A percentile compares a stretch with the other conserved stretches of the same genome.
Conservation (phyloP, 1,140 invertebrate species). For the Drosophila tani region DNA sequence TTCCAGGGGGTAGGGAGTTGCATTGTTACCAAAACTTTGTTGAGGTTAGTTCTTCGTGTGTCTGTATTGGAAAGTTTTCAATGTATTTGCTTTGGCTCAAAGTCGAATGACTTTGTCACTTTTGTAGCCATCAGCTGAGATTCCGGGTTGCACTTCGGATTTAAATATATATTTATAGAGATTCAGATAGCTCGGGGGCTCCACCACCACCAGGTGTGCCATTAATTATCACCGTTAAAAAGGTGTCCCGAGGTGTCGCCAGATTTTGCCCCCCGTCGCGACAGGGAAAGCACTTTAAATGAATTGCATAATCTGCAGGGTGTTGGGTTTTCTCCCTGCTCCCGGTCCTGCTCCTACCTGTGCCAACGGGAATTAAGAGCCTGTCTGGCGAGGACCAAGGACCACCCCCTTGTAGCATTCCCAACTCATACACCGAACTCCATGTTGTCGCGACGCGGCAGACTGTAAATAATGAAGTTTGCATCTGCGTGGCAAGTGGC, state of each 20-base stretch:
- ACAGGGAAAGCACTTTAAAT: slow-evolving; percentile 60
- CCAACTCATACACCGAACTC: slow-evolving; percentile 30
- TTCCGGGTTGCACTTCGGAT: slow-evolving; percentile 37
- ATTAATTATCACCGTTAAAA: slow-evolving; percentile 59
- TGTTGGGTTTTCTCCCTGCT: background rate
- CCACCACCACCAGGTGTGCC: slow-evolving; percentile 31
- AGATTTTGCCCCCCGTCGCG: slow-evolving; percentile 23
- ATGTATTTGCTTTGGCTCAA: slow-evolving; percentile 57
- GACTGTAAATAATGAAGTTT: slow-evolving; percentile 83
- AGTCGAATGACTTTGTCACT: slow-evolving; percentile 53
- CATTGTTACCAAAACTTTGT: slow-evolving; percentile 67
- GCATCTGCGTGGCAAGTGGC: slow-evolving; percentile 60
- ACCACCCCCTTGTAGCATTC: background rate
- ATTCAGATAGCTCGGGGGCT: slow-evolving; percentile 3
- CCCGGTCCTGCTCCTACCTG: background rate
- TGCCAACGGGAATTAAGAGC: slow-evolving; percentile 55
- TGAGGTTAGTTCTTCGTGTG: slow-evolving; percentile 38
- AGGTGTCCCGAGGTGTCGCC: slow-evolving; percentile 26
- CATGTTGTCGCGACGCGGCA: slow-evolving; percentile 73
- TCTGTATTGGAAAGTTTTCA: slow-evolving; percentile 48
- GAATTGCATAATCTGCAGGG: slow-evolving; percentile 74
- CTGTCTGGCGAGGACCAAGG: slow-evolving; percentile 25
- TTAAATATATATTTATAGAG: slow-evolving; percentile 18
- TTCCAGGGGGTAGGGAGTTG: slow-evolving; percentile 14
- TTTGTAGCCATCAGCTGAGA: slow-evolving; percentile 41